phyloP scores from a whole-genome alignment of 2,113 vertebrate species.

The Dolichallabes microphthalmus region DNA sequence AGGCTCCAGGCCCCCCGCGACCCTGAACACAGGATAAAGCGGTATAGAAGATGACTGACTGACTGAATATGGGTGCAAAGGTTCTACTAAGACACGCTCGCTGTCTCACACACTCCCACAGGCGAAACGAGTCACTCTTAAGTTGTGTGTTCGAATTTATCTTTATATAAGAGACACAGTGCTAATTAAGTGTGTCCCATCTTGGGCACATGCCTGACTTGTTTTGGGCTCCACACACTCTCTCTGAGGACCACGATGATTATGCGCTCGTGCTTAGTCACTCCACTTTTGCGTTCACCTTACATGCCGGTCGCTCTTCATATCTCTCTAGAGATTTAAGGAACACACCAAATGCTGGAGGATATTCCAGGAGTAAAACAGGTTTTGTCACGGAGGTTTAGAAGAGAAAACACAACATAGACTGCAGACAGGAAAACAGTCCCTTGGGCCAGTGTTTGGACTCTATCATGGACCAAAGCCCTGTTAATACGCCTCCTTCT shows the following conservation, averaged over 20 bases:
- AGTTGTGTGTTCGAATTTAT: conserved; percentile 1
- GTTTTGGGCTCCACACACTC: conserved; percentile 20
- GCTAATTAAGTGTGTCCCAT: conserved; percentile 13
- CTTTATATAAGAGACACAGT: conserved; percentile 16
- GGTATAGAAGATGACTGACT: no score
- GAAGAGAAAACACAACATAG: conserved; percentile 7
- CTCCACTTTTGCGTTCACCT: background rate
- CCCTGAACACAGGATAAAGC: no score
- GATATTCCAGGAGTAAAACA: conserved; percentile 21
- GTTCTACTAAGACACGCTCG: conserved; percentile 33
- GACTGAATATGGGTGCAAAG: conserved; percentile 35
- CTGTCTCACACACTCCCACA: conserved; percentile 31
- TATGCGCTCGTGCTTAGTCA: conserved; percentile 2
- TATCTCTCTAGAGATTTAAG: background rate
- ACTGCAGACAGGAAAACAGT: background rate
- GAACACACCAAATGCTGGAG: background rate
- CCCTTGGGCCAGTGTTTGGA: background rate
- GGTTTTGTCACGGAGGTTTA: background rate
- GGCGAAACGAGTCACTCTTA: conserved; percentile 32
- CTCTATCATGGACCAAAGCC: background rate
- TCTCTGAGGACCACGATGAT: background rate
- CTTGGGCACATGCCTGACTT: conserved; percentile 1
- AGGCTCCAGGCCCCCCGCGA: no score
- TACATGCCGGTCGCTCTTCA: background rate
- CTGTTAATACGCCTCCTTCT: background rate